Percentiles rank a stretch among this genome's conserved stretches.
These are phyloP conservation scores for Zosterops pallidus DNA, from an alignment of 2,113 vertebrate species.

Conservation along the genomic window DNA sequence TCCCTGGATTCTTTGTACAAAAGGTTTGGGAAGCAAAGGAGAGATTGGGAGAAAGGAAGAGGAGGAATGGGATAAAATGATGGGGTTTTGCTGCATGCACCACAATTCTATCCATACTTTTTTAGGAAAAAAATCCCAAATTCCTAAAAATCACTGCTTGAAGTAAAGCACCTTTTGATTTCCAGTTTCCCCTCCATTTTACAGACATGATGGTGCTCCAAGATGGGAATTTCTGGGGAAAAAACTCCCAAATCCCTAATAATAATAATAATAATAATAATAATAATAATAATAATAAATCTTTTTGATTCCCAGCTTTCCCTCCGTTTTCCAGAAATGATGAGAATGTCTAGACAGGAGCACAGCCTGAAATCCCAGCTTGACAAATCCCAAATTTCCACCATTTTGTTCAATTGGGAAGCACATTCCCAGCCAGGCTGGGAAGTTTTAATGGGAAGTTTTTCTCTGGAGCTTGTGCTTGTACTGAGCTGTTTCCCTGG, in stretches of 20 bases:
- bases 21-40: neutral
- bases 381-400: neutral
- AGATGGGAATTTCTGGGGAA: rapidly evolving
- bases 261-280: neutral
- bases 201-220: neutral
- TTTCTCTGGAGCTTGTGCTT: neutral
- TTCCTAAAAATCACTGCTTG: neutral
- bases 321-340: neutral
- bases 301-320: neutral
- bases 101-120: rapidly evolving
- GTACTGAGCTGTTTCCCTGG: neutral
- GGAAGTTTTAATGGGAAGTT: neutral
- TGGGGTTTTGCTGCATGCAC: neutral
- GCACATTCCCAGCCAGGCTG: neutral
- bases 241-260: neutral
- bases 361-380: neutral
- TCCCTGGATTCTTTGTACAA: neutral
- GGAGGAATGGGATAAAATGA: neutral
- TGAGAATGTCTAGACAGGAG: neutral
- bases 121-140: neutral
- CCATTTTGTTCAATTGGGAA: neutral
- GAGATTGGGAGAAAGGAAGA: neutral
- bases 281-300: neutral
- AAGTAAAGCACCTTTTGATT: neutral
- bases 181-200: neutral